Percentiles rank a stretch among this genome's conserved stretches.
Conservation (phyloP, 2,113 vertebrate genomes). For the Corvus hawaiiensis region DNA sequence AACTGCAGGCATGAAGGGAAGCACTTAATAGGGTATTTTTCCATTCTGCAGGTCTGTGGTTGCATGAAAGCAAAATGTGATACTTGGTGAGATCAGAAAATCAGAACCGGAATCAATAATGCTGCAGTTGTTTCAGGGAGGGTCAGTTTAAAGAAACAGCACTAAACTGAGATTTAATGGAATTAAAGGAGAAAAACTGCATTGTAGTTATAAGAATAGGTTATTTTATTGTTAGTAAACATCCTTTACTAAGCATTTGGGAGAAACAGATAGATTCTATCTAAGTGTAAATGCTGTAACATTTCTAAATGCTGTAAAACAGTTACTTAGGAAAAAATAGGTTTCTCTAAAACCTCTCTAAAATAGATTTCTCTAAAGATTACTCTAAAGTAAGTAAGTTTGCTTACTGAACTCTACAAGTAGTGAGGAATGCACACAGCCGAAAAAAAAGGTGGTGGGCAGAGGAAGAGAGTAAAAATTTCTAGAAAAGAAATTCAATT, state of each 20-base stretch:
- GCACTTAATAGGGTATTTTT: slow-evolving; percentile 44
- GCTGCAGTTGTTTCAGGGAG: slow-evolving; percentile 25
- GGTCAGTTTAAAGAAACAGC: slow-evolving; percentile 33
- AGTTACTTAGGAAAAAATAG: background rate
- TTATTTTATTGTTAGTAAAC: background rate
- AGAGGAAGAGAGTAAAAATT: background rate
- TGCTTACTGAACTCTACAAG: background rate
- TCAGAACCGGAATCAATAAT: slow-evolving; percentile 53
- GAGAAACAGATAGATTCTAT: background rate
- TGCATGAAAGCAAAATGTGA: slow-evolving; percentile 61
- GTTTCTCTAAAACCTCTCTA: background rate
- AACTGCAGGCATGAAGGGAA: slow-evolving; percentile 4
- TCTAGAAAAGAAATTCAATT: background rate
- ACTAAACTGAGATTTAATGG: background rate
- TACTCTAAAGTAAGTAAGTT: background rate
- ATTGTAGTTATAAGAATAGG: background rate
- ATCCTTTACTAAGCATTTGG: background rate
- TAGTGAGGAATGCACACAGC: background rate
- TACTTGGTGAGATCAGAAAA: slow-evolving; percentile 64
- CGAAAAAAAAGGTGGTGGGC: rapidly evolving
- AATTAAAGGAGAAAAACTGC: background rate
- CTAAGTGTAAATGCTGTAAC: background rate
- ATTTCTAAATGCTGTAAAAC: background rate
- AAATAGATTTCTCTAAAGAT: background rate
- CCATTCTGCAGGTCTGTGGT: slow-evolving; percentile 25